Evolutionary conservation across 2,888 invertebrate genomes (phyloP).

Genomic region (Julus scandinavius): DNA sequence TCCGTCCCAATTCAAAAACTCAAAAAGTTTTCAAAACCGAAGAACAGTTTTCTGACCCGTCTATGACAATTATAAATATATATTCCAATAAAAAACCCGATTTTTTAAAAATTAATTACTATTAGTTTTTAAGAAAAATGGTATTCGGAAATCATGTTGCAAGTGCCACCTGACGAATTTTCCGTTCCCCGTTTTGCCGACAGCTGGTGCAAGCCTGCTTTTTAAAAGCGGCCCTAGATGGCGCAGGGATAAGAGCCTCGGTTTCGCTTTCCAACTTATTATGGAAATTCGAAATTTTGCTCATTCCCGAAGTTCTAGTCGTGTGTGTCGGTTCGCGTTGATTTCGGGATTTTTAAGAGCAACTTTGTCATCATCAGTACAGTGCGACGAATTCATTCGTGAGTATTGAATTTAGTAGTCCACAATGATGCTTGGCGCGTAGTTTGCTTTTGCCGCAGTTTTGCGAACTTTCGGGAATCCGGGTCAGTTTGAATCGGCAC

Average conservation of each 20-base stretch:
- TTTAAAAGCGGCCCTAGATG: background rate
- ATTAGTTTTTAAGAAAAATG: no score
- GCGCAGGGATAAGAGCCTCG: background rate
- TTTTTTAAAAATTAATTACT: no score
- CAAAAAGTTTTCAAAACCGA: no score
- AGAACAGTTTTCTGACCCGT: no score
- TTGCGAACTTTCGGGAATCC: background rate
- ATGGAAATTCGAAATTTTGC: conserved; percentile 10
- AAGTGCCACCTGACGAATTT: no score
- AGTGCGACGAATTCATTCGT: background rate
- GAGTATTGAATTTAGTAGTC: background rate
- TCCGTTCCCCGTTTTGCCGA: no score
- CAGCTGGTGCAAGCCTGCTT: background rate
- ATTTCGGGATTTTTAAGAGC: background rate
- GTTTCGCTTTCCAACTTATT: background rate
- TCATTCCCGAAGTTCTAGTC: background rate
- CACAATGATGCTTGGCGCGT: background rate
- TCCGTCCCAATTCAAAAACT: no score
- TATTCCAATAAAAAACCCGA: no score
- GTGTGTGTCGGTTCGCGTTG: background rate
- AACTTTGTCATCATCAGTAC: background rate
- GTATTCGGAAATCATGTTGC: no score
- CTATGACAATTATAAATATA: no score
- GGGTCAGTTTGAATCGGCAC: background rate
- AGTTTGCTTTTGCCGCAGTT: background rate